These are phyloP conservation scores for Falco novaeseelandiae DNA, from an alignment of 2,797 vertebrate genomes.

Conservation along the genomic window DNA sequence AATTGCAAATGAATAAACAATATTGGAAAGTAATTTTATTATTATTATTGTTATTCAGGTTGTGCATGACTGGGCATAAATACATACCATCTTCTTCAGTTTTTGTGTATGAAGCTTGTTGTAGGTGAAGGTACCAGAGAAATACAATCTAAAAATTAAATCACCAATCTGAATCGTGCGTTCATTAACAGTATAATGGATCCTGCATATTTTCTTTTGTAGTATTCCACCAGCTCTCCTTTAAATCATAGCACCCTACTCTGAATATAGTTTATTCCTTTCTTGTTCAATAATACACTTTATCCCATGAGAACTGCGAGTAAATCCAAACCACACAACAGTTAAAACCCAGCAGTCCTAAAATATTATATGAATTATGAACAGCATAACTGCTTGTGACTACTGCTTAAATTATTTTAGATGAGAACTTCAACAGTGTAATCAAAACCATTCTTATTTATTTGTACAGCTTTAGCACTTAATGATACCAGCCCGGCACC, in stretches of 20 bases:
- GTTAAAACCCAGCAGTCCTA: constrained; percentile 28
- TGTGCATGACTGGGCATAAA: neutral
- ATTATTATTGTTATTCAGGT: neutral
- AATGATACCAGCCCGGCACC: neutral
- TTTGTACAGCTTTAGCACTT: neutral
- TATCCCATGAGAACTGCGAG: constrained; percentile 23
- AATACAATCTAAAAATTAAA: constrained; percentile 58
- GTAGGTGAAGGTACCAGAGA: neutral
- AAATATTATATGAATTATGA: constrained; percentile 56
- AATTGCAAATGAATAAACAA: constrained; percentile 5
- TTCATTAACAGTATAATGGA: constrained; percentile 52
- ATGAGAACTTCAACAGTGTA: neutral
- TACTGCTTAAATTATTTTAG: constrained; percentile 36
- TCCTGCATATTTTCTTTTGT: constrained; percentile 24
- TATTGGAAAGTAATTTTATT: neutral
- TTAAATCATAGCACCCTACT: constrained; percentile 45
- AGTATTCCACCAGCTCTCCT: neutral
- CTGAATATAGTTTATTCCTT: constrained; percentile 46
- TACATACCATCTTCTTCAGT: neutral
- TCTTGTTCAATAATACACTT: constrained; percentile 34
- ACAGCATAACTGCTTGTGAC: neutral
- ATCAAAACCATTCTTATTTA: constrained; percentile 21
- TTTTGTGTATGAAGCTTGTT: constrained; percentile 3
- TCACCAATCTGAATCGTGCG: neutral
- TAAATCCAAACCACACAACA: constrained; percentile 49